Conservation (phyloP, 2,113 vertebrate genomes). For the Sinocyclocheilus anophthalmus region DNA sequence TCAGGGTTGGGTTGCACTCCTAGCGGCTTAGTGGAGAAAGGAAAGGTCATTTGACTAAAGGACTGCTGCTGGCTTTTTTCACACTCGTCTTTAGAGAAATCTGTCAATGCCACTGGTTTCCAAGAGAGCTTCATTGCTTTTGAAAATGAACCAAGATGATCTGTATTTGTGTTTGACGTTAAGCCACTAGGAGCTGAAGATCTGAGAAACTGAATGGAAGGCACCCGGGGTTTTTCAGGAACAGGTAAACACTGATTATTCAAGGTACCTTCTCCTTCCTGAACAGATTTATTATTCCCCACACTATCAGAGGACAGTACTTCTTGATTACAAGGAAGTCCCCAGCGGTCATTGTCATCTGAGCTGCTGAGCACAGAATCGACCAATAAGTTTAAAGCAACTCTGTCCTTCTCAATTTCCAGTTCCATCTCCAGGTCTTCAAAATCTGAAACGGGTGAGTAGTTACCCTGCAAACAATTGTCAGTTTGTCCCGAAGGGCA, state of each 20-base stretch:
- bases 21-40: background rate
- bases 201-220: conserved; percentile 37
- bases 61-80: background rate
- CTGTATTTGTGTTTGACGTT: background rate
- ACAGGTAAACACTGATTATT: conserved; percentile 24
- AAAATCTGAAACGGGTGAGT: conserved; percentile 1
- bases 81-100: background rate
- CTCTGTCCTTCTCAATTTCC: conserved; percentile 30
- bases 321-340: background rate
- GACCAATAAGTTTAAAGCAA: conserved; percentile 30
- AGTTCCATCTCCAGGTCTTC: conserved; percentile 55
- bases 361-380: conserved; percentile 33
- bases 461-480: background rate
- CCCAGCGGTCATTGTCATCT: conserved; percentile 25
- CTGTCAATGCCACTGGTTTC: background rate
- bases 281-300: background rate
- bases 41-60: background rate
- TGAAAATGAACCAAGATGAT: conserved; percentile 1
- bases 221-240: conserved; percentile 20
- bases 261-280: background rate
- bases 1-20: conserved; percentile 8
- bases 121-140: background rate
- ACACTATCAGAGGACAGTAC: background rate
- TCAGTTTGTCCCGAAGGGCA: background rate
- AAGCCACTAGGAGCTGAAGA: background rate